Conservation (phyloP, 1,140 invertebrate species). For the Euwallacea fornicatus region DNA sequence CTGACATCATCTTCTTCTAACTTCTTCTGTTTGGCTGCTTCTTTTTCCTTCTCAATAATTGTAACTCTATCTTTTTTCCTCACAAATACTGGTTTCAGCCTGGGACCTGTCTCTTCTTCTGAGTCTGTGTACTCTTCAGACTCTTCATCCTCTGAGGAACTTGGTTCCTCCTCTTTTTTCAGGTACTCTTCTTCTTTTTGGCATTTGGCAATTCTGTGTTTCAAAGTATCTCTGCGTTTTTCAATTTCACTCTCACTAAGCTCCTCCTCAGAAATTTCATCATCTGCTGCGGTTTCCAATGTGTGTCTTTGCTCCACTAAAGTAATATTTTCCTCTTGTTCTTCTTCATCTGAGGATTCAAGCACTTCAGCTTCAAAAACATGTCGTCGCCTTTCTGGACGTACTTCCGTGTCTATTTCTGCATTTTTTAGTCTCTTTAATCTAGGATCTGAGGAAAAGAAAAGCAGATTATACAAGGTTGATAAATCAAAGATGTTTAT, state of each 20-base stretch:
- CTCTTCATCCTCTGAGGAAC: constrained; percentile 72
- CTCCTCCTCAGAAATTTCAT: constrained; percentile 68
- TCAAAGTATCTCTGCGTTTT: constrained; percentile 66
- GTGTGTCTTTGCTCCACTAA: constrained; percentile 51
- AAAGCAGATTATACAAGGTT: background rate
- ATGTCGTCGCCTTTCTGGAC: constrained; percentile 59
- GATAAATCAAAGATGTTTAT: too few species aligned
- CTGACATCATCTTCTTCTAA: constrained; percentile 75
- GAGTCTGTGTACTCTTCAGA: constrained; percentile 80
- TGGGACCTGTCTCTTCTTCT: constrained; percentile 83
- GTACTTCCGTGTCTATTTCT: constrained; percentile 63
- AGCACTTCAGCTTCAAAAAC: constrained; percentile 74
- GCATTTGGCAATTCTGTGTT: constrained; percentile 64
- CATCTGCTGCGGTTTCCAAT: constrained; percentile 62
- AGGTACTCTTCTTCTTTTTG: constrained; percentile 68
- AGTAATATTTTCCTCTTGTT: constrained; percentile 46
- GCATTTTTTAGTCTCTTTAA: constrained; percentile 66
- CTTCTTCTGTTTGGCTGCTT: constrained; percentile 79
- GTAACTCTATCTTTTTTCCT: constrained; percentile 93
- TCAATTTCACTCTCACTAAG: constrained; percentile 84
- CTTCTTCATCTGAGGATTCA: constrained; percentile 66
- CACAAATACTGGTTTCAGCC: constrained; percentile 97
- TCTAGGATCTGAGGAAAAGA: constrained; percentile 61
- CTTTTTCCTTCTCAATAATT: constrained; percentile 90
- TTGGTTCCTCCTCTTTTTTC: constrained; percentile 71